A percentile compares a stretch with the other conserved stretches of the same genome.
These are phyloP conservation scores for Hydrotaea cyrtoneurina DNA, from an alignment of 2,888 invertebrate species.

Conservation along the genomic window DNA sequence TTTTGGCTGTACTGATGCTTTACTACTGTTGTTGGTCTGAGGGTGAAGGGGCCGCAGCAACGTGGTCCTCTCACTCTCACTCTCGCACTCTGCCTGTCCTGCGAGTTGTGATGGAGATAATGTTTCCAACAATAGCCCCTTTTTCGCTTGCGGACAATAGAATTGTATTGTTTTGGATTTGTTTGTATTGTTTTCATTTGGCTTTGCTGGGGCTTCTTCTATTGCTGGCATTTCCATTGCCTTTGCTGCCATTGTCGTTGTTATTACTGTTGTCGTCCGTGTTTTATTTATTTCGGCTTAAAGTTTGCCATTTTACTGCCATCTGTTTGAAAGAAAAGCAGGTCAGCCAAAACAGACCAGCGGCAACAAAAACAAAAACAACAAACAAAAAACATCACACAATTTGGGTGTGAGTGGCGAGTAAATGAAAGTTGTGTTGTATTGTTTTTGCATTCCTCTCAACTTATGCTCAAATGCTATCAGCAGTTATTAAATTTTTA, in stretches of 20 bases:
- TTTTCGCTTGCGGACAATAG: conserved; percentile 1
- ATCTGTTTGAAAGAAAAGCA: conserved; percentile 22
- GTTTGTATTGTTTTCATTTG: conserved; percentile 8
- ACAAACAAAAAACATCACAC: neutral
- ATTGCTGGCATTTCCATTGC: neutral
- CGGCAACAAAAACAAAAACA: no score
- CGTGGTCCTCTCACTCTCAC: no score
- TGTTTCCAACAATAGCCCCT: neutral
- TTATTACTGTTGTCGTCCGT: neutral
- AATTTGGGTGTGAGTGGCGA: neutral
- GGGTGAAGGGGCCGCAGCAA: no score
- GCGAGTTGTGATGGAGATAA: neutral
- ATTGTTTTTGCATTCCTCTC: neutral
- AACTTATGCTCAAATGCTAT: conserved; percentile 45
- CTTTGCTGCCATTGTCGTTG: neutral
- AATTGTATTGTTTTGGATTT: conserved; percentile 8
- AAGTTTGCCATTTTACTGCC: conserved; percentile 27
- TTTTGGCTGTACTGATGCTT: no score
- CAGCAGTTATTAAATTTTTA: conserved; percentile 55
- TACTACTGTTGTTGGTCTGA: no score
- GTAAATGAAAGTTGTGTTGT: neutral
- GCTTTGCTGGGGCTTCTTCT: neutral
- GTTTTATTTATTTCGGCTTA: conserved; percentile 1
- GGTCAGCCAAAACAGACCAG: conserved; percentile 14
- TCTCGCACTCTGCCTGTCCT: no score